phyloP scores from a whole-genome alignment of 2,113 vertebrate species.

The Macrotus californicus region DNA sequence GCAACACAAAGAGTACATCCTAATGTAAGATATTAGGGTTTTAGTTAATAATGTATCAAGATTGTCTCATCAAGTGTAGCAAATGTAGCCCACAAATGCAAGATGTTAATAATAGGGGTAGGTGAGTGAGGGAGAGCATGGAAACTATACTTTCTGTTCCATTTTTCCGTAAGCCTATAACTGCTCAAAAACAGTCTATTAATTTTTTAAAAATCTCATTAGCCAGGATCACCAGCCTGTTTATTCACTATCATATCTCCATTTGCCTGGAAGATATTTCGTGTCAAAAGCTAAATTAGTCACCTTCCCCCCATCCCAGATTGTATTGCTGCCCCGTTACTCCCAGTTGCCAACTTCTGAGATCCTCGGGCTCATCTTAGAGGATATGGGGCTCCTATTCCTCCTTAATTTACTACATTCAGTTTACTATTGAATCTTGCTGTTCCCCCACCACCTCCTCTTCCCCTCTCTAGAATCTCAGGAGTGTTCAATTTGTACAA shows the following conservation, averaged over 20 bases:
- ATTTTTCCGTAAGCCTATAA: neutral
- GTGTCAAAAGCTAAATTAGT: constrained; percentile 33
- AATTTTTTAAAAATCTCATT: neutral
- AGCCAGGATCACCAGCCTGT: neutral
- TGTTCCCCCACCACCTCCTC: neutral
- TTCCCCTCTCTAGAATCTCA: neutral
- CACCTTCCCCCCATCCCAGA: neutral
- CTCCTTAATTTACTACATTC: neutral
- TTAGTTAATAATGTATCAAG: neutral
- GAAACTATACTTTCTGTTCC: neutral
- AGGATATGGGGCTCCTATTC: neutral
- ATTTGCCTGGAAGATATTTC: neutral
- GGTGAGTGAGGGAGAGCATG: neutral
- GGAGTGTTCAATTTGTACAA: neutral
- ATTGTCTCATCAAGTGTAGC: neutral
- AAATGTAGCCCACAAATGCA: neutral
- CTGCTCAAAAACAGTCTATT: neutral
- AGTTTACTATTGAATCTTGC: neutral
- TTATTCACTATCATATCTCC: neutral
- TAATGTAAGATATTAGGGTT: neutral
- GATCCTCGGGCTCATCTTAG: neutral
- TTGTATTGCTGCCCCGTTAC: neutral
- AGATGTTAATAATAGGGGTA: neutral
- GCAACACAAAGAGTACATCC: neutral
- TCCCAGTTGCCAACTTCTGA: neutral